phyloP scores from a whole-genome alignment of 2,797 vertebrate species.

The Brachyrhaphis roseni region DNA sequence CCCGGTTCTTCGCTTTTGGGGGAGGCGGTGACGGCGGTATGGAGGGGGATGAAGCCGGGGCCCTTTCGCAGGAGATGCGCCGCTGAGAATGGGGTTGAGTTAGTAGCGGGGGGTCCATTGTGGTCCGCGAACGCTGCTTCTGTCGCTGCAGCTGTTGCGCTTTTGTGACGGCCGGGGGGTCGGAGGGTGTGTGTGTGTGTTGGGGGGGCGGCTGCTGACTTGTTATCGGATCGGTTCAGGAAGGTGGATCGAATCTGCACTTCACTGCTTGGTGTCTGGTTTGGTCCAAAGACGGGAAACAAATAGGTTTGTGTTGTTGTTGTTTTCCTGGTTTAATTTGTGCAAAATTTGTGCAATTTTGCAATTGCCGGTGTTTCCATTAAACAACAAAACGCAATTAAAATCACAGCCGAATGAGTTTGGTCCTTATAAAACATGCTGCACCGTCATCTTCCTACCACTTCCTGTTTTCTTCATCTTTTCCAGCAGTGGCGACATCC shows the following conservation, averaged over 20 bases:
- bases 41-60: slow-evolving; percentile 60
- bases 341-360: not conserved
- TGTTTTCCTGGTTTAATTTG: not conserved
- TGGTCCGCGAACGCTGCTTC: slow-evolving; percentile 65
- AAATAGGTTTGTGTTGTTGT: not conserved
- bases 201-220: slow-evolving; percentile 45
- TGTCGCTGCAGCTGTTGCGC: slow-evolving; percentile 84
- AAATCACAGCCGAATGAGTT: too few relatives aligned
- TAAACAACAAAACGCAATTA: too few relatives aligned
- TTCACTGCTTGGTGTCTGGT: not conserved
- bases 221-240: slow-evolving; percentile 38
- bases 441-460: too few relatives aligned
- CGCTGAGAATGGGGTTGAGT: slow-evolving; percentile 59
- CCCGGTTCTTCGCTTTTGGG: slow-evolving; percentile 72
- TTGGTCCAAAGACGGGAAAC: not conserved
- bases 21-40: not conserved
- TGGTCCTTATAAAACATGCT: too few relatives aligned
- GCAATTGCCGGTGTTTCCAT: too few relatives aligned
- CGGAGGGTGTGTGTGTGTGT: too few relatives aligned
- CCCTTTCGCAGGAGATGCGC: slow-evolving; percentile 62
- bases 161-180: slow-evolving; percentile 60
- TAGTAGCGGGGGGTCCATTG: slow-evolving; percentile 76
- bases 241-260: not conserved
- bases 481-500: too few relatives aligned
- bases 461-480: too few relatives aligned